Evolutionary conservation across 2,113 vertebrate genomes (phyloP), one percentile per base, ranked within the genome.

Genomic region (Spermophilus dauricus): DNA sequence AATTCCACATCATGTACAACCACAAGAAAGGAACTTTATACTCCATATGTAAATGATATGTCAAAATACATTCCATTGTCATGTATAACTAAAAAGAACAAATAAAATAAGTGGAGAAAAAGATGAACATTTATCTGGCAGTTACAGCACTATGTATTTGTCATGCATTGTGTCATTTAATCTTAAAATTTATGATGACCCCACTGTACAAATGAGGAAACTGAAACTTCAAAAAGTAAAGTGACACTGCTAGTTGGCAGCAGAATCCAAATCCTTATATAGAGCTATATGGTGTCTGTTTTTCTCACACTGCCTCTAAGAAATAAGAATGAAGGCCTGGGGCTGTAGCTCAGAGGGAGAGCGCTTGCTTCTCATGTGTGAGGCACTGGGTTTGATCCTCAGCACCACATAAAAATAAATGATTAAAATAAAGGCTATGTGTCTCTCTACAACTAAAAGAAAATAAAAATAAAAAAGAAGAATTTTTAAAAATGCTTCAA

Each of bases 271-370:
- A n/a, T 16, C 89, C 58, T 34, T 34, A 75, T 32, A 42, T 51
- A 37, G 58, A 28, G 24, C 26, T 90, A 24, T 14, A 63, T 86
- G 80, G 39, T 42, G 86, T 34, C 58, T 69, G 70, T 24, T 63
- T 88, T 87, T 83, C 45, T 65, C 94, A 20, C 34, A 51, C 34
- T 63, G 5, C 67, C 89, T 85, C 58, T 39, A 65, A 95, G 92
- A 93, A 73, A n/a, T 56, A 75, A 53, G 34, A 42, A 63, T 18
- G 89, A 58, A 51, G 48, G 48, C 48, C 48, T 51, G 48, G 48
- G 48, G 48, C 10, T 51, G 48, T 51, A 51, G 48, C 48, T 51
- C 12, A 51, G 48, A 12, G 48, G 12, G 10, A 51, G 48, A 51
- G 48, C 10, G 2, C 48, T 51, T 51, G 48, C 48, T 13, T 51